phyloP scores from a whole-genome alignment of 2,113 vertebrate species.

The Suricata suricatta region DNA sequence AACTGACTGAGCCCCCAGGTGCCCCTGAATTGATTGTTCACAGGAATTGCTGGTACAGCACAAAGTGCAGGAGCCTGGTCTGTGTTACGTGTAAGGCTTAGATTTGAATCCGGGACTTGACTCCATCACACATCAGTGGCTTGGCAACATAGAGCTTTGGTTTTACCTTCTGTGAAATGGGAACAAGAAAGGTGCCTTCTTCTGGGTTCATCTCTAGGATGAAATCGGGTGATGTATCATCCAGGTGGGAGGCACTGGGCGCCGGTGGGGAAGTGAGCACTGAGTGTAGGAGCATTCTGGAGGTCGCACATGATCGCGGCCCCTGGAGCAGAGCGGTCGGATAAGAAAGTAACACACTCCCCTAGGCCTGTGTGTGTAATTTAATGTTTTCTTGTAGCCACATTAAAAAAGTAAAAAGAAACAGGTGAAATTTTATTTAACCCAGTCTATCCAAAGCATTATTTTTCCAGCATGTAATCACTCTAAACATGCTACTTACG shows the following conservation, averaged over 20 bases:
- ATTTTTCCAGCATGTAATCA: background rate
- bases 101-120: background rate
- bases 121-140: background rate
- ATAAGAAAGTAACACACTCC: background rate
- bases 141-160: background rate
- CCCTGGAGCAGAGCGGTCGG: background rate
- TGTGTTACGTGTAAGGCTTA: fast-evolving
- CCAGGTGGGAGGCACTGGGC: background rate
- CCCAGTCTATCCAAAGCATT: background rate
- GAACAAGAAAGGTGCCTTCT: background rate
- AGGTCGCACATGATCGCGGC: fast-evolving
- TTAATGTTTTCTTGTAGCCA: background rate
- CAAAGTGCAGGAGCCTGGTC: background rate
- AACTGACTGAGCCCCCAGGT: too few species aligned
- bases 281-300: fast-evolving
- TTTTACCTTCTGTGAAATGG: background rate
- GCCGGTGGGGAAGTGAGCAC: background rate
- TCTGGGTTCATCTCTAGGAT: background rate
- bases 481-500: background rate
- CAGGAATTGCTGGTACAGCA: background rate
- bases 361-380: background rate
- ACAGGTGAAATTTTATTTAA: background rate
- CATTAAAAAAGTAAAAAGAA: background rate
- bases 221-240: background rate
- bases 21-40: background rate